phyloP scores from a whole-genome alignment of 2,113 vertebrate species.

The Prunella himalayana region DNA sequence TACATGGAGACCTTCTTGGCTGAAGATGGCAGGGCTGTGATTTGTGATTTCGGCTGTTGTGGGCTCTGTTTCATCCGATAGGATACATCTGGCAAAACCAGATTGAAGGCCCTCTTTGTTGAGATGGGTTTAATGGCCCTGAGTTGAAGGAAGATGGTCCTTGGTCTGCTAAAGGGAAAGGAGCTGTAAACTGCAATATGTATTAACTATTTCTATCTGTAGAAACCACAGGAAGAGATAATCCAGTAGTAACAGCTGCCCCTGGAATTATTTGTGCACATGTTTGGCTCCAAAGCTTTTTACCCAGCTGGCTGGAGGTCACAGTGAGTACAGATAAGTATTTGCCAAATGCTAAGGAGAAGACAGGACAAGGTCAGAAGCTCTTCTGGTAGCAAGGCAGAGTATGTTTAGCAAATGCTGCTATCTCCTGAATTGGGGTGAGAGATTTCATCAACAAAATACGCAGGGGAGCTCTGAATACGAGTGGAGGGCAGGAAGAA shows the following conservation, averaged over 20 bases:
- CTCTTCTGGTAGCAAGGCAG: constrained; percentile 43
- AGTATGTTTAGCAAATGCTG: background rate
- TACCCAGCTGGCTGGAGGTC: constrained; percentile 67
- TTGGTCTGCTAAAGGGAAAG: background rate
- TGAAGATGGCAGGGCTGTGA: background rate
- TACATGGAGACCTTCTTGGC: background rate
- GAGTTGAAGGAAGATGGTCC: background rate
- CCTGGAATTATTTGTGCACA: constrained; percentile 58
- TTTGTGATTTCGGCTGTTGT: background rate
- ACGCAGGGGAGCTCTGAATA: background rate
- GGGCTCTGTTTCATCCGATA: rapidly evolving
- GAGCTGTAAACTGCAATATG: background rate
- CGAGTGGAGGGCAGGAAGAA: background rate
- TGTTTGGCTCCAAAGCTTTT: constrained; percentile 50
- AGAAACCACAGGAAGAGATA: constrained; percentile 22
- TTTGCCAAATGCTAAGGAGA: constrained; percentile 31
- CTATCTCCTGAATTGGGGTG: constrained; percentile 7
- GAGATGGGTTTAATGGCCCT: background rate
- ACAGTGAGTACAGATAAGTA: constrained; percentile 67
- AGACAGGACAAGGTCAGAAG: constrained; percentile 57
- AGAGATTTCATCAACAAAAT: constrained; percentile 31
- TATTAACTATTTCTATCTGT: background rate
- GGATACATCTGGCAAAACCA: background rate
- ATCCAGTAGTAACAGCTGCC: constrained; percentile 66
- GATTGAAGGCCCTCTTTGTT: background rate